A percentile compares a stretch with the other conserved stretches of the same genome.
Evolutionary conservation across 2,797 vertebrate species (phyloP).

Genomic region (Fringilla coelebs): DNA sequence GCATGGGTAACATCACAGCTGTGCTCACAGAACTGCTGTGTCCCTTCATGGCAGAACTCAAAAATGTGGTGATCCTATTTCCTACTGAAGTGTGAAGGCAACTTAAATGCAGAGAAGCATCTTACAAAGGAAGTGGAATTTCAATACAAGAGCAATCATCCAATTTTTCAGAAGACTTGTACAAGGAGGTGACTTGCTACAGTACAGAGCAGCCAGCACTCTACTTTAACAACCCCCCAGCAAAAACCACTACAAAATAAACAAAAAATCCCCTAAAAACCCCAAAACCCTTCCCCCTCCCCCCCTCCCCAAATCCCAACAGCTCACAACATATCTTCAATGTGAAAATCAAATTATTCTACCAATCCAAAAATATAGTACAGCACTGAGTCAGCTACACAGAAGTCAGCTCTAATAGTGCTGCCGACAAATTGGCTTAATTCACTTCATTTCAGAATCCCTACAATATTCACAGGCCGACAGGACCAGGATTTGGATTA

Average conservation of each 20-base stretch:
- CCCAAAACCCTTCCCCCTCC: background rate
- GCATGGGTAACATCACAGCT: background rate
- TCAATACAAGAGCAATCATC: background rate
- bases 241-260: background rate
- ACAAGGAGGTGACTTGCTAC: background rate
- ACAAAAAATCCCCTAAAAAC: fast-evolving
- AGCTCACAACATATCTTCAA: background rate
- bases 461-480: background rate
- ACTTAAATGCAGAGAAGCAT: background rate
- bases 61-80: background rate
- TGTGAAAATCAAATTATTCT: background rate
- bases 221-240: background rate
- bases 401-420: background rate
- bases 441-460: background rate
- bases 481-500: background rate
- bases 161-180: background rate
- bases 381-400: background rate
- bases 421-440: background rate
- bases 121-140: background rate
- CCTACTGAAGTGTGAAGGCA: background rate
- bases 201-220: background rate
- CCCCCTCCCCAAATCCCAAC: fast-evolving
- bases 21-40: background rate
- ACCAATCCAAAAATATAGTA: background rate
- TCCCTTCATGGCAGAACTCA: background rate